These are phyloP conservation scores for Trachythela sp. DNA, from an alignment of 64 coral and sea anemone genomes.

Conservation along the genomic window DNA sequence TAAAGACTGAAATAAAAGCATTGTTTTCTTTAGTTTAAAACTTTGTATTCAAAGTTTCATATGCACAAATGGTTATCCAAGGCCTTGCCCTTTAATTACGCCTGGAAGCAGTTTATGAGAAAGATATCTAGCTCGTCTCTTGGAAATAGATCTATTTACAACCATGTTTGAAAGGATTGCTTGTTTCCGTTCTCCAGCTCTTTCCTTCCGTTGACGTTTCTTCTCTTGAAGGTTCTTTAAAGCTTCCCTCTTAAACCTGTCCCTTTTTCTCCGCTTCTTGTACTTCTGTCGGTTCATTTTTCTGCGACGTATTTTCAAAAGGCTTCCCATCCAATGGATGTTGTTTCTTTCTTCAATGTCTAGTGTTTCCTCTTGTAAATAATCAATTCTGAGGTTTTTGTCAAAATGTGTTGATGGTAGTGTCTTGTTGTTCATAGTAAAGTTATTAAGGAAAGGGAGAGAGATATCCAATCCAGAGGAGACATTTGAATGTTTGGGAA, in stretches of 20 bases:
- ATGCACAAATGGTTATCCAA: not conserved
- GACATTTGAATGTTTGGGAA: not conserved
- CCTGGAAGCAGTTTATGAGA: conserved; percentile 16
- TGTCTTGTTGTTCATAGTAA: not conserved
- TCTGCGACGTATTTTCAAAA: not conserved
- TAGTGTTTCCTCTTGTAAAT: not conserved
- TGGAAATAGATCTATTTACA: conserved; percentile 16
- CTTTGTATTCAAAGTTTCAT: no score
- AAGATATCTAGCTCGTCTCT: conserved; percentile 6
- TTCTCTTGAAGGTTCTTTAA: conserved; percentile 3
- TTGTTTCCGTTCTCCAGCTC: not conserved
- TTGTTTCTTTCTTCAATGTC: not conserved
- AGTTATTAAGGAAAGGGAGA: no score
- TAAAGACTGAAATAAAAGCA: not conserved
- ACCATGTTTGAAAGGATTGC: conserved; percentile 7
- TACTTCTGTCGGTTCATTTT: conserved; percentile 27
- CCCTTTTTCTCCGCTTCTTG: conserved; percentile 14
- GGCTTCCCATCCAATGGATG: not conserved
- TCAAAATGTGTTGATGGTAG: not conserved
- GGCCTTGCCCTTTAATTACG: not conserved
- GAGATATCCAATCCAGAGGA: not conserved
- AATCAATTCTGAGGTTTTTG: not conserved
- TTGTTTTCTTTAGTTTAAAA: not conserved
- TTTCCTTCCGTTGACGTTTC: not conserved
- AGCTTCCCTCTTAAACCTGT: not conserved